Evolutionary conservation across 2,888 invertebrate genomes (phyloP).

Genomic region (Geophilus truncorum): DNA sequence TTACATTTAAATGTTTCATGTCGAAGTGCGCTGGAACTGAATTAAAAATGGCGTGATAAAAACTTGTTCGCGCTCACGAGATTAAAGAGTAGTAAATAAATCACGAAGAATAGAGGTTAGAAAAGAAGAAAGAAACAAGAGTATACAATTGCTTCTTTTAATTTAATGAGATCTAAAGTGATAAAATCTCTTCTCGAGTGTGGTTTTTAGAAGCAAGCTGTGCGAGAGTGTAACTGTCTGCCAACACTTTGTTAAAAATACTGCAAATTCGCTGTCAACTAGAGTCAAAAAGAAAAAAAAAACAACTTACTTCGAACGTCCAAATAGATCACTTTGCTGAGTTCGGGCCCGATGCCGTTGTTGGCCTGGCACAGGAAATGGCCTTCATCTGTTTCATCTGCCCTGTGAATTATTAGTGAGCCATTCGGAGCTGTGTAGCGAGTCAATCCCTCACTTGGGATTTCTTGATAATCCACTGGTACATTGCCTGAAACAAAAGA

Average conservation of each 20-base stretch:
- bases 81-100: background rate
- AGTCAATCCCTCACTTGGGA: conserved; percentile 3
- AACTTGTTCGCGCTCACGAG: background rate
- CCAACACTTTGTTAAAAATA: conserved; percentile 6
- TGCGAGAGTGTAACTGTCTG: background rate
- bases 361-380: conserved; percentile 37
- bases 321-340: conserved; percentile 37
- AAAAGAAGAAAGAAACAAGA: background rate
- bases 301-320: conserved; percentile 37
- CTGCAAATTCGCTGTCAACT: background rate
- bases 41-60: background rate
- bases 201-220: background rate
- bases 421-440: conserved; percentile 34
- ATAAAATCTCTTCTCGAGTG: background rate
- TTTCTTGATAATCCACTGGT: conserved; percentile 32
- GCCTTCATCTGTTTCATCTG: conserved; percentile 36
- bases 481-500: conserved; percentile 31
- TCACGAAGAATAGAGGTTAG: background rate
- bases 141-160: background rate
- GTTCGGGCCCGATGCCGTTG: conserved; percentile 37
- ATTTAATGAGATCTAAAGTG: background rate
- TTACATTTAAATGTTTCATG: conserved; percentile 84
- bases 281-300: background rate
- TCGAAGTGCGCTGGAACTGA: conserved; percentile 88
- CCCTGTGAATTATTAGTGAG: conserved; percentile 32